Evolutionary conservation across 2,113 vertebrate species (phyloP), one percentile per base, ranked within the genome.

Genomic region (Diglossa brunneiventris): DNA sequence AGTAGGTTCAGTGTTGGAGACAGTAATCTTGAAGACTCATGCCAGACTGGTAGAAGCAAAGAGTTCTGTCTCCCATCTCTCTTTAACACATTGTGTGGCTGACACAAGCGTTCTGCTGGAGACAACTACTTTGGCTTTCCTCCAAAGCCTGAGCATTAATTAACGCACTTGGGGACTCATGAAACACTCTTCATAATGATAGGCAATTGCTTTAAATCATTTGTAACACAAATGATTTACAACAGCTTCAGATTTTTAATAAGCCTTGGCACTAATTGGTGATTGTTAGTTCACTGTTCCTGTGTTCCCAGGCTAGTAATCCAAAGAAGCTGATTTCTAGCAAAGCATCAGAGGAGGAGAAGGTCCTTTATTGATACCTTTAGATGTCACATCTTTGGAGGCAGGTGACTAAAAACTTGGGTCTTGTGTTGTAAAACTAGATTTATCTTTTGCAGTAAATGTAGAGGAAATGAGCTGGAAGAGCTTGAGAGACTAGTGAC

Each of bases 81-180:
- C 37, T 85, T 91, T 33, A 55, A 67, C 59, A 47, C 44, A 19
- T 53, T 81, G 64, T 88, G 72, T 74, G 72, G 52, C 93, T 91
- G 74, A 91, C 85, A 84, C 70, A 79, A 50, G 50, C 90, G 41
- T 93, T 83, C 75, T 90, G 63, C 68, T 69, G 62, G 87, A 92
- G 92, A 80, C 20, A 0, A 42, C 44, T 90, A 85, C 80, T 13
- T 68, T 96, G 95, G 94, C 94, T 95, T 86, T 83, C 89, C 69
- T 94, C 94, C 95, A 95, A 90, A 89, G 83, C 39, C 64, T 89
- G 74, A 92, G 73, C 91, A 72, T 95, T 95, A 95, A 97, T 95
- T 96, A 94, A 89, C 8, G 6, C 73, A 78, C 91, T 93, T 72
- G 61, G 72, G 95, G 68, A 89, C 79, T 94, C 86, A 16, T 44